These are phyloP conservation scores for Araneus ventricosus DNA, from an alignment of 1,140 invertebrate species.

Conservation along the genomic window DNA sequence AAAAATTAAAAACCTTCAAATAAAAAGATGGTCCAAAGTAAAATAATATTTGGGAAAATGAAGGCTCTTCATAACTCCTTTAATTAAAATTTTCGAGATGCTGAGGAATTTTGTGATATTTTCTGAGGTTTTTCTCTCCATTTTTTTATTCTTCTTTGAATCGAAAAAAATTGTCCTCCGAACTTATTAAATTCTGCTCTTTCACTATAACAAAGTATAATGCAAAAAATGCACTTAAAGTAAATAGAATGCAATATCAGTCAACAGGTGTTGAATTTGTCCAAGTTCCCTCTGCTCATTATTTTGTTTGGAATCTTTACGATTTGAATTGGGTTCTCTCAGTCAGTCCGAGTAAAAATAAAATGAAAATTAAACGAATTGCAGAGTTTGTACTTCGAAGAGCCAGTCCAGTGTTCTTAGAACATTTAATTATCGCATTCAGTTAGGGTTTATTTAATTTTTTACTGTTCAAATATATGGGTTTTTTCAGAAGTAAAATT, in stretches of 20 bases:
- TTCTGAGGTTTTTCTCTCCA: background rate
- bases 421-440: too few relatives aligned
- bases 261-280: background rate
- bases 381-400: background rate
- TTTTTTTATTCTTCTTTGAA: background rate
- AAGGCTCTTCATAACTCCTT: background rate
- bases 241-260: background rate
- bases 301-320: background rate
- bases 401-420: too few relatives aligned
- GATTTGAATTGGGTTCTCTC: background rate
- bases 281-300: background rate
- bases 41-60: background rate
- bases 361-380: background rate
- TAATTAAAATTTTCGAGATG: conserved; percentile 19
- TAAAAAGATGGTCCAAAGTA: background rate
- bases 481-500: too few relatives aligned
- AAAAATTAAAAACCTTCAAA: background rate
- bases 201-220: background rate
- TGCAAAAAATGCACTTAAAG: background rate
- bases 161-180: background rate
- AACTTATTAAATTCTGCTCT: background rate
- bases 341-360: background rate
- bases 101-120: background rate
- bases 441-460: too few relatives aligned
- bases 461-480: too few relatives aligned